phyloP scores from a whole-genome alignment of 2,113 vertebrate genomes.

The Hylia prasina region DNA sequence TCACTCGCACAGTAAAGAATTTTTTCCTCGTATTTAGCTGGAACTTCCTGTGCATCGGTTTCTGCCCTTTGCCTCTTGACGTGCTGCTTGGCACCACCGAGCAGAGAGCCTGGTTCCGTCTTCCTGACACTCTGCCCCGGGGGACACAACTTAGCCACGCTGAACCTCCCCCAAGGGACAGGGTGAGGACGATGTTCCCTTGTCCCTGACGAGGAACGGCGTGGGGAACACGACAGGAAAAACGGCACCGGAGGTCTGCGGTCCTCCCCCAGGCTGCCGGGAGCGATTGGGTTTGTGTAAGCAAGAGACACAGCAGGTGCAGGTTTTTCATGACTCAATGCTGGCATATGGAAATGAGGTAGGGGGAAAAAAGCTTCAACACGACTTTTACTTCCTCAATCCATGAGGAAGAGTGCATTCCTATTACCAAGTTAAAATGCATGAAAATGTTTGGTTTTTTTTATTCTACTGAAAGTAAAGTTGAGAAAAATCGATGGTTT shows the following conservation, averaged over 20 bases:
- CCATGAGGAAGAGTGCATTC: neutral
- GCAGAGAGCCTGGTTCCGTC: too few relatives aligned
- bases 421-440: accelerated
- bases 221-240: neutral
- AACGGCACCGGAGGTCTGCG: accelerated
- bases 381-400: neutral
- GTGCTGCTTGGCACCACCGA: too few relatives aligned
- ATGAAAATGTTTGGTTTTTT: neutral
- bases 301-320: accelerated
- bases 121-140: too few relatives aligned
- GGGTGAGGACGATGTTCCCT: neutral
- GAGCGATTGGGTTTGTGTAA: accelerated
- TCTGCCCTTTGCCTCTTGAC: neutral
- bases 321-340: accelerated
- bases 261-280: accelerated
- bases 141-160: accelerated
- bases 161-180: too few relatives aligned
- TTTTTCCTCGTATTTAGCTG: neutral
- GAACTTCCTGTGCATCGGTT: neutral
- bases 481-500: neutral
- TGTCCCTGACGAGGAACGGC: neutral
- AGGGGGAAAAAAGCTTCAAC: too few relatives aligned
- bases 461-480: neutral
- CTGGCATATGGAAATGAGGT: accelerated
- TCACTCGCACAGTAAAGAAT: neutral